Evolutionary conservation across 2,113 vertebrate genomes (phyloP), one percentile per base, ranked within the genome.

Genomic region (Microtus ochrogaster): DNA sequence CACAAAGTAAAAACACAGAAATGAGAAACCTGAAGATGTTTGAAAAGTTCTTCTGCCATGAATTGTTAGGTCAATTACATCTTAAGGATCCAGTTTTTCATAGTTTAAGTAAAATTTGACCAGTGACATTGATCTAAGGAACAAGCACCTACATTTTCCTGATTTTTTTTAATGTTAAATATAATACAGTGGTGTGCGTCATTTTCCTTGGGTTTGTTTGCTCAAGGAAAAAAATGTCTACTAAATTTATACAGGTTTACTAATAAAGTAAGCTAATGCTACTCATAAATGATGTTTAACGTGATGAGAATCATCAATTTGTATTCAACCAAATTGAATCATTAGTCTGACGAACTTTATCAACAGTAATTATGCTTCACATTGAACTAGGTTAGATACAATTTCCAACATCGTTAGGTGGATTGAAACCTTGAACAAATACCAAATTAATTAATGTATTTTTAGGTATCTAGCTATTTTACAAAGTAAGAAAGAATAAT

Each of bases 1-100:
- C n/a, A 85, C 55, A 68, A 92, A 97, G 58, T 79, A 55, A 78
- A 87, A 97, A 41, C 61, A 85, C 24, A 44, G n/a, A 91, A 89
- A 84, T 49, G 84, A 82, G 66, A 89, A 36, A 84, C 47, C 87
- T 81, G 36, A 76, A 44, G 39, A 70, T 33, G 58, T 26, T 66
- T 72, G n/a, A 84, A 47, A 89, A 90, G 72, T 52, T 73, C 52
- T 92, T n/a, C 17, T n/a, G 74, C 49, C 41, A 91, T 14, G 55
- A 93, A 95, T 13, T 91, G 16, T 89, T 89, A 61, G 21, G 33
- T 85, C 70, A 96, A 78, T 83, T 83, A 86, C 49, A 95, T 58
- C 63, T 90, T 91, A 95, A 49, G 52, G 88, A 85, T 66, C 58
- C 36, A 91, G 72, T 24, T 55, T 85, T 41, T 89, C 52, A 77